These are phyloP conservation scores for Exaiptasia diaphana DNA, from an alignment of 64 coral and sea anemone genomes.

Conservation along the genomic window DNA sequence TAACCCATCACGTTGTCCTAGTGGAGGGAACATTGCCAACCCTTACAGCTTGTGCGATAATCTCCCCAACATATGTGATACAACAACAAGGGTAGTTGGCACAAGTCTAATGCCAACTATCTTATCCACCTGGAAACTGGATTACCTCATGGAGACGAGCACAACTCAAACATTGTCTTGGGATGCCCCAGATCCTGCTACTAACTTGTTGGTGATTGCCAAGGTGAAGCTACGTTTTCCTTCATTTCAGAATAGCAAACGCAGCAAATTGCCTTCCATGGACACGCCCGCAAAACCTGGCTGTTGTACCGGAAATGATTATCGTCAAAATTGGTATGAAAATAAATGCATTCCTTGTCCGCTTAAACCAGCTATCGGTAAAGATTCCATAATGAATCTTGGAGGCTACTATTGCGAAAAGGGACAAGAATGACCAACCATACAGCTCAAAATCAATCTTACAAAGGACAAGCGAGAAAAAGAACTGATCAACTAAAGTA, in stretches of 20 bases:
- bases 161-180: background rate
- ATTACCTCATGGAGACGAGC: background rate
- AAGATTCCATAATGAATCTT: background rate
- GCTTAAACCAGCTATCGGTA: background rate
- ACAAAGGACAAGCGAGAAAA: no score
- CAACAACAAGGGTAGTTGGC: background rate
- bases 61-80: constrained; percentile 17
- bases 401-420: constrained; percentile 39
- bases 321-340: constrained; percentile 13
- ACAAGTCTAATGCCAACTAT: constrained; percentile 32
- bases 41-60: constrained; percentile 11
- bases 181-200: constrained; percentile 47
- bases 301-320: constrained; percentile 9
- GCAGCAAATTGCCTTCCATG: background rate
- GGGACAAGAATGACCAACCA: no score
- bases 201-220: constrained; percentile 33
- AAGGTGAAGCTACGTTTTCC: constrained; percentile 18
- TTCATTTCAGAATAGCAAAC: background rate
- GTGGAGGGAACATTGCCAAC: background rate
- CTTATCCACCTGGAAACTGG: constrained; percentile 43
- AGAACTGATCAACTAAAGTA: no score
- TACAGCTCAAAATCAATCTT: no score
- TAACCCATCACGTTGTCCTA: background rate
- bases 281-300: background rate
- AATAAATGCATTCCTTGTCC: constrained; percentile 12